phyloP scores from a whole-genome alignment of 2,888 invertebrate genomes.

The Tethea ocularis region DNA sequence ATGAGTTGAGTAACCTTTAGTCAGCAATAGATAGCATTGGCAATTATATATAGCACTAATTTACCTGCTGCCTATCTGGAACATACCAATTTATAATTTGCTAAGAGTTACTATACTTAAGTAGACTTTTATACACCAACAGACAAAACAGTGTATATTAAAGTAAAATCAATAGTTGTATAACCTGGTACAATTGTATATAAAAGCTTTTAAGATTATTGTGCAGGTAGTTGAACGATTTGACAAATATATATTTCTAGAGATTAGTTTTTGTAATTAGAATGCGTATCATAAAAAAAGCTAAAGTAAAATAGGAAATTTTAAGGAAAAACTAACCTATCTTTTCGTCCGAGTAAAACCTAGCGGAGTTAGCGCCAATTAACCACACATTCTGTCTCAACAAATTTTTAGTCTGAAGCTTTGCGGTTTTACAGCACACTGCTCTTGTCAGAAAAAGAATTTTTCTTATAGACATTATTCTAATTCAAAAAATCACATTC shows the following conservation, averaged over 20 bases:
- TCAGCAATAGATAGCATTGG: too few relatives aligned
- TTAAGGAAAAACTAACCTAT: conserved; percentile 68
- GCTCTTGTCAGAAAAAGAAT: conserved; percentile 64
- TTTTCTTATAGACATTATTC: conserved; percentile 72
- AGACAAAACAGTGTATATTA: neutral
- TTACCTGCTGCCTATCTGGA: too few relatives aligned
- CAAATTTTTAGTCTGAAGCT: conserved; percentile 56
- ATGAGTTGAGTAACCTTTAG: too few relatives aligned
- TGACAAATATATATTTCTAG: conserved; percentile 4
- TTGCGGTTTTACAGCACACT: conserved; percentile 57
- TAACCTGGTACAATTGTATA: neutral
- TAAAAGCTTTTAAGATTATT: neutral
- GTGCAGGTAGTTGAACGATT: neutral
- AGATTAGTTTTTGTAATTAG: conserved; percentile 12
- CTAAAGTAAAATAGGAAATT: conserved; percentile 13
- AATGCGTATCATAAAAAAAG: neutral
- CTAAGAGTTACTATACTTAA: too few relatives aligned
- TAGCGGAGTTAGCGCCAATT: conserved; percentile 56
- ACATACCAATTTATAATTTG: neutral
- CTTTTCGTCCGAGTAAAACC: conserved; percentile 70
- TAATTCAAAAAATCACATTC: conserved; percentile 51
- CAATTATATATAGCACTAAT: too few relatives aligned
- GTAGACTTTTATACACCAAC: neutral
- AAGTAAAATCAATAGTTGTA: conserved; percentile 1
- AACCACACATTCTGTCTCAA: conserved; percentile 61